Percentiles rank a stretch among this genome's conserved stretches.
Evolutionary conservation across 2,797 vertebrate species (phyloP).

Genomic region (Lacerta agilis): DNA sequence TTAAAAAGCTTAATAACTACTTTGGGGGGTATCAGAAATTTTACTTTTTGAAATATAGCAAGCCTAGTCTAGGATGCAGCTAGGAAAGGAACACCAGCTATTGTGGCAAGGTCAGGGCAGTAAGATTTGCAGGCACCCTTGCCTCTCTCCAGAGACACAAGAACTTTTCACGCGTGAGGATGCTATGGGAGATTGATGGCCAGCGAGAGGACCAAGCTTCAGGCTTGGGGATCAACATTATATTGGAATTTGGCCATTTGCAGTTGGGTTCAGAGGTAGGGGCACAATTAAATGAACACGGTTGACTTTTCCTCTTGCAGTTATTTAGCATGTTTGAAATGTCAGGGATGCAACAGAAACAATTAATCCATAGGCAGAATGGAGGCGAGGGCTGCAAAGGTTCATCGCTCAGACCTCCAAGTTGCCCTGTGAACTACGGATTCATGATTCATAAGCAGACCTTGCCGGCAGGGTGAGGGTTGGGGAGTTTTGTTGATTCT

Average conservation of each 20-base stretch:
- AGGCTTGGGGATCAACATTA: not conserved
- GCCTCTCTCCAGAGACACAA: too few relatives aligned
- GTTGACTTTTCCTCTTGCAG: not conserved
- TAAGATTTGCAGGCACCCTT: too few relatives aligned
- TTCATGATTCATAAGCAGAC: not conserved
- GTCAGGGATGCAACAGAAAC: not conserved
- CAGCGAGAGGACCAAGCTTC: too few relatives aligned
- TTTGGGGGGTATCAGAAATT: too few relatives aligned
- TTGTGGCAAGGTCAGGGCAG: too few relatives aligned
- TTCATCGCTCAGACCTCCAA: not conserved
- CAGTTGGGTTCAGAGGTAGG: not conserved
- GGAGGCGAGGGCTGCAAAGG: not conserved
- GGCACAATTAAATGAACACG: not conserved
- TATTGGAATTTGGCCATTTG: not conserved
- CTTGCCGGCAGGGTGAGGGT: not conserved
- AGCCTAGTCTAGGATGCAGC: too few relatives aligned
- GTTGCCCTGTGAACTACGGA: not conserved
- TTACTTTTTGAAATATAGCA: too few relatives aligned
- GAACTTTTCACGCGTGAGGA: not conserved
- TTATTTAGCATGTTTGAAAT: slow-evolving; percentile 20
- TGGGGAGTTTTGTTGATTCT: not conserved
- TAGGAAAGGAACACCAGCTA: too few relatives aligned
- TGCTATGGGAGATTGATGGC: not conserved
- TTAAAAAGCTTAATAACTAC: too few relatives aligned
- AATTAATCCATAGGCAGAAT: not conserved